Evolutionary conservation across 2,113 vertebrate species (phyloP), one percentile per base, ranked within the genome.

Genomic region (Odocoileus virginianus): DNA sequence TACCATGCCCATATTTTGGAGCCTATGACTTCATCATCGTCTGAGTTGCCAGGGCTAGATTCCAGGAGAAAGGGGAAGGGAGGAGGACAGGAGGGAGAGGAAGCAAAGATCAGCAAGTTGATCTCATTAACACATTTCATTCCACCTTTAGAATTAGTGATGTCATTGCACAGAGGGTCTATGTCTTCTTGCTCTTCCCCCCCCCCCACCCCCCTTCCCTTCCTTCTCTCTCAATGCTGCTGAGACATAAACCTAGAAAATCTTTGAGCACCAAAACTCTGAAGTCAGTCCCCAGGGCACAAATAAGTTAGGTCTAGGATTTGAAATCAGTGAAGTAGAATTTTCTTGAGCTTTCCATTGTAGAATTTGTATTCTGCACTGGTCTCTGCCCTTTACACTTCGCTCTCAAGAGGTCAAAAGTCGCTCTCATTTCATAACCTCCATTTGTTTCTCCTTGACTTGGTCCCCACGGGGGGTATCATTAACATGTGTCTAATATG

Each of bases 1-100:
- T 98, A 96, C 95, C 98, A 95, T 89, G 97, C 97, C 98, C 98
- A 89, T 97, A 98, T 98, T 99, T 98, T 97, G 91, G 97, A 98
- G 97, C 93, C 98, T 89, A 97, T 99, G 98, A 99, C 94, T 92
- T 99, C 98, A 99, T 87, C 95, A 23, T 87, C 89, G 19, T 89
- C 96, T 91, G 96, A 96, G 97, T 94, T 98, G 98, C 98, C 98
- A 96, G 95, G 91, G 97, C 93, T 97, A 96, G 97, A 40, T 89
- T 92, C 92, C 97, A 98, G 98, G 97, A 98, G 79, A 85, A 89
- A 81, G 57, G 17, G 76, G n/a, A 47, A 67, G 19, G 43, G 89
- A 55, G n/a, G 89, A 2, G 8, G 83, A 52, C 9, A 23, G 79
- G 23, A 87, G n/a, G 27, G 21, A 64, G 78, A 90, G 67, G 52